phyloP scores from a whole-genome alignment of 2,113 vertebrate genomes.

The Australoheros scitulus region DNA sequence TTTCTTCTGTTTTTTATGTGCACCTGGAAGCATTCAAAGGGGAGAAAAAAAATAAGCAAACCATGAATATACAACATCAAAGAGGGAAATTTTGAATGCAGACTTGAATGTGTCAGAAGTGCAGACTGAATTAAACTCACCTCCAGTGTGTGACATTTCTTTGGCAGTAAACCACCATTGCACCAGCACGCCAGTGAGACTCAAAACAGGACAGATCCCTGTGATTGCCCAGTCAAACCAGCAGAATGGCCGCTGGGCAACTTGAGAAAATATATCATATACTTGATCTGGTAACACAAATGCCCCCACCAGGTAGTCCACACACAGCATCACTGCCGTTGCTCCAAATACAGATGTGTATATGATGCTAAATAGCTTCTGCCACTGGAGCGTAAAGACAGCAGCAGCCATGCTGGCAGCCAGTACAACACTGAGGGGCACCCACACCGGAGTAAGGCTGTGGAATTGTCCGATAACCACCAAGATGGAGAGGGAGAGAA shows the following conservation, averaged over 20 bases:
- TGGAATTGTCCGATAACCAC: constrained; percentile 80
- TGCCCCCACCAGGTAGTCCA: constrained; percentile 83
- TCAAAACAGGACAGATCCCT: constrained; percentile 80
- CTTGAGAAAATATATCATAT: constrained; percentile 76
- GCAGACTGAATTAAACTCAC: constrained; percentile 66
- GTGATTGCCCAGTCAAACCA: constrained; percentile 88
- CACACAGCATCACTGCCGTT: constrained; percentile 77
- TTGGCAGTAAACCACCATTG: constrained; percentile 85
- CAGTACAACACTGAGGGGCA: constrained; percentile 77
- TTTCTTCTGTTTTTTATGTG: constrained; percentile 78
- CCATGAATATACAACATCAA: not conserved
- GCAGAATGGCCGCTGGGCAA: constrained; percentile 77
- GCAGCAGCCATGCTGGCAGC: constrained; percentile 80
- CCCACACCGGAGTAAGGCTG: constrained; percentile 81
- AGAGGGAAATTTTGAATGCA: not conserved
- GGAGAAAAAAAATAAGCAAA: not conserved
- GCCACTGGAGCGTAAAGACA: constrained; percentile 85
- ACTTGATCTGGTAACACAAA: constrained; percentile 78
- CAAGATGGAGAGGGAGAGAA: constrained; percentile 79
- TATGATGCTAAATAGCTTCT: constrained; percentile 82
- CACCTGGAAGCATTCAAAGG: constrained; percentile 28
- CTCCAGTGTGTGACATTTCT: constrained; percentile 77
- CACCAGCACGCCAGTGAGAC: constrained; percentile 79
- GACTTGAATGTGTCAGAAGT: not conserved
- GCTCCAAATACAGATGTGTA: constrained; percentile 85